Evolutionary conservation across 2,113 vertebrate species (phyloP), one percentile per base, ranked within the genome.

Genomic region (Alethe diademata): DNA sequence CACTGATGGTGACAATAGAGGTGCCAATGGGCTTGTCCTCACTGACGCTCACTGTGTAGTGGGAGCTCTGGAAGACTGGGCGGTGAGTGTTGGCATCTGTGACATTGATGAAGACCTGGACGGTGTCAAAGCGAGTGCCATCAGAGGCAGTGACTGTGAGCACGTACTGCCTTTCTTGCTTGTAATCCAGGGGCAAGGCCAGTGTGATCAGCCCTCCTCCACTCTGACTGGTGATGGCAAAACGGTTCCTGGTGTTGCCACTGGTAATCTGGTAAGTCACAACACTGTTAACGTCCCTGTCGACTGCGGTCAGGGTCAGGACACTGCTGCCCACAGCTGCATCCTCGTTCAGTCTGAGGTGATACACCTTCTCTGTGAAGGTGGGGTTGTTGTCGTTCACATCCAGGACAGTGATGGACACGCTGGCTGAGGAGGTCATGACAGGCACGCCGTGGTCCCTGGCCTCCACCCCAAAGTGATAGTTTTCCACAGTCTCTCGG

Each of bases 191-290:
- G 3, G 99, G 99, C 93, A 99, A 98, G 2, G 99, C 99, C 78
- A 99, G 94, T 0, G 99, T 99, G 96, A 99, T 98, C 50, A 99
- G 98, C 3, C 99, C 99, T 0, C 99, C 99, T 7, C 99, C 99
- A 1, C 99, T 99, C 97, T 99, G 99, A 92, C 99, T 99, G 47
- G 99, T 99, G 88, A 99, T 99, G 36, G 99, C 98, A 65, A 99
- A 99, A 48, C 99, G 98, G 96, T 99, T 99, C 56, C 99, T 98
- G 7, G 99, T 99, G 97, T 99, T 99, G 70, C 99, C 99, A 1
- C 99, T 99, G 8, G 98, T 99, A 96, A 99, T 99, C 98, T 99
- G 99, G 89, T 99, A 99, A 18, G 99, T 99, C 80, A 99, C 99
- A 12, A 99, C 98, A 5, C 99, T 99, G 97, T 99, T 99, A 64